phyloP scores from a whole-genome alignment of 2,797 vertebrate species.

The Pangasius larnaudii region DNA sequence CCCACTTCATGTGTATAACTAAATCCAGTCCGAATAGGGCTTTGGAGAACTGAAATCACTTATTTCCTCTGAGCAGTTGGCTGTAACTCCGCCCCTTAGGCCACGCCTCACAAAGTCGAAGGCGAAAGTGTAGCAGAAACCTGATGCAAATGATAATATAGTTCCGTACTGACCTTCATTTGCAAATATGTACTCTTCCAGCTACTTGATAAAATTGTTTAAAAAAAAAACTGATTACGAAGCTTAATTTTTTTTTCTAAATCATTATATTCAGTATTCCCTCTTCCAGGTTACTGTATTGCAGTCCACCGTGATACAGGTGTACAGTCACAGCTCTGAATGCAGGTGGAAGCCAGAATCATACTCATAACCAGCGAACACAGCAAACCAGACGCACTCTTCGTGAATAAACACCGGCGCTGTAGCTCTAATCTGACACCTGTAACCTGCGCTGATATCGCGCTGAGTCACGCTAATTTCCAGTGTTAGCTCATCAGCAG shows the following conservation, averaged over 20 bases:
- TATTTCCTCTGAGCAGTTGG: neutral
- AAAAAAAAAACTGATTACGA: neutral
- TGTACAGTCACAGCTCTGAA: neutral
- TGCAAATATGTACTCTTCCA: neutral
- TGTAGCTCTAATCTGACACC: conserved; percentile 36
- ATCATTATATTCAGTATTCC: neutral
- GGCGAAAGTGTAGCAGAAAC: neutral
- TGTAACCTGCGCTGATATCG: conserved; percentile 27
- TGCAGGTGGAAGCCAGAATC: neutral
- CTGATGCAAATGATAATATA: neutral
- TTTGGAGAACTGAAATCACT: neutral
- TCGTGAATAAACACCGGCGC: neutral
- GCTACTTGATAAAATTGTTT: neutral
- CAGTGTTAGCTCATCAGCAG: conserved; percentile 36
- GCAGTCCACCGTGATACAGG: too few relatives aligned
- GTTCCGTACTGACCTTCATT: neutral
- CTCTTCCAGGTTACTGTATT: neutral
- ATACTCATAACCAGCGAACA: neutral
- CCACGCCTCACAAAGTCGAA: neutral
- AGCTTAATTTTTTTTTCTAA: neutral
- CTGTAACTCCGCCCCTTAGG: neutral
- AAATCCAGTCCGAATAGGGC: neutral
- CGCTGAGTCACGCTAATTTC: conserved; percentile 41
- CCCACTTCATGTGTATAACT: neutral
- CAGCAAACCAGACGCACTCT: neutral